These are phyloP conservation scores for Blennius ocellaris DNA, from an alignment of 2,113 vertebrate species.

Conservation along the genomic window DNA sequence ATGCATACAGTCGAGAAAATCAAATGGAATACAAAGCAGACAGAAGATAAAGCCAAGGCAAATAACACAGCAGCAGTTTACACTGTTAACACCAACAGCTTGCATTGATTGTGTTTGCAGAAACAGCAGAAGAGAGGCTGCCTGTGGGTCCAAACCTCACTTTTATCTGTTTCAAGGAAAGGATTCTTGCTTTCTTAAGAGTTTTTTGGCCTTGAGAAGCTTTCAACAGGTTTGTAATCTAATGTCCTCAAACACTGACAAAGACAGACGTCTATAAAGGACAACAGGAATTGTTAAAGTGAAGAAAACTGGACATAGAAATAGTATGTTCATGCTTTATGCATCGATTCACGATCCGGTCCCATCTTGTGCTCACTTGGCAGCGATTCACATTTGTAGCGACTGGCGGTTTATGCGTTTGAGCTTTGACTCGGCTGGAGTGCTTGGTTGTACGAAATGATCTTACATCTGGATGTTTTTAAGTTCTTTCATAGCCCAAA, in stretches of 20 bases:
- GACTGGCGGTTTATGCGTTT: background rate
- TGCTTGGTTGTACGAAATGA: background rate
- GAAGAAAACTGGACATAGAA: background rate
- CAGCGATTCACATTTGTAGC: constrained; percentile 45
- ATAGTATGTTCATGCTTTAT: background rate
- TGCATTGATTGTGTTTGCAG: constrained; percentile 51
- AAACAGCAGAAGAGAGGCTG: background rate
- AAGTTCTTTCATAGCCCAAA: background rate
- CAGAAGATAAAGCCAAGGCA: constrained; percentile 18
- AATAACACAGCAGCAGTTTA: constrained; percentile 7
- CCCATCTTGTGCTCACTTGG: constrained; percentile 23
- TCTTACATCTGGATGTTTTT: constrained; percentile 4
- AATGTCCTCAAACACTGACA: background rate
- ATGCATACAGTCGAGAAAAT: background rate
- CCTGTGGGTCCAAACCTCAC: background rate
- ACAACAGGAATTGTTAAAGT: background rate
- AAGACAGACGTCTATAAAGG: constrained; percentile 14
- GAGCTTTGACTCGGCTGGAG: background rate
- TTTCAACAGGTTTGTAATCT: background rate
- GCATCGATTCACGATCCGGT: background rate
- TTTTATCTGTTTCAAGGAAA: background rate
- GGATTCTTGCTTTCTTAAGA: background rate
- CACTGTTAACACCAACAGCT: constrained; percentile 7
- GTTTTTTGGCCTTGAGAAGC: background rate
- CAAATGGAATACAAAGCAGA: constrained; percentile 28